These are phyloP conservation scores for Ceratina australensis DNA, from an alignment of 1,140 invertebrate genomes.

Conservation along the genomic window DNA sequence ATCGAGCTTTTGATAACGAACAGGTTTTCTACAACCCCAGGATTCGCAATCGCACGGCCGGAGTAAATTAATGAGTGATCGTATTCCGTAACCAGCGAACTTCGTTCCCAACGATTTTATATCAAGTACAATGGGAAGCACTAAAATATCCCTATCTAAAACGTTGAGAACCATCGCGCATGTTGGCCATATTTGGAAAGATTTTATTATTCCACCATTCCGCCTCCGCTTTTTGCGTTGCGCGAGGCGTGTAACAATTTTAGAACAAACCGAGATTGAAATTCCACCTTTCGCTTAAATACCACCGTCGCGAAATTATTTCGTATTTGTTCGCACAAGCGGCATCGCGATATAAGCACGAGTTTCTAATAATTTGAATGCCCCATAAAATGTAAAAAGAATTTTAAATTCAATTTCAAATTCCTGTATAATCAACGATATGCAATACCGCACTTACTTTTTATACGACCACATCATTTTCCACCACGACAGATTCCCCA, in stretches of 20 bases:
- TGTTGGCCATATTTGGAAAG: background rate
- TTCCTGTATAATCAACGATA: no score
- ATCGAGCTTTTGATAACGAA: background rate
- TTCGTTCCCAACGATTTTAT: constrained; percentile 16
- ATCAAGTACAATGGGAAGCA: background rate
- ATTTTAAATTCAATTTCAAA: no score
- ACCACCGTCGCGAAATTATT: background rate
- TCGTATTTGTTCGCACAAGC: background rate
- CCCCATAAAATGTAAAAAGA: no score
- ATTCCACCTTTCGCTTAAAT: background rate
- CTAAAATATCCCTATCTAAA: constrained; percentile 20
- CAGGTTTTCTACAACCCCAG: constrained; percentile 3
- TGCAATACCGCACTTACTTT: no score
- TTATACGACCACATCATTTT: no score
- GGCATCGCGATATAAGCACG: background rate
- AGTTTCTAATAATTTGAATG: no score
- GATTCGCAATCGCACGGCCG: background rate
- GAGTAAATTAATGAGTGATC: background rate
- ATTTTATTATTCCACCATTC: background rate
- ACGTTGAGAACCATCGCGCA: background rate
- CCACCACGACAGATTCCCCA: background rate
- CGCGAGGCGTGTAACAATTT: background rate
- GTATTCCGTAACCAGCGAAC: background rate
- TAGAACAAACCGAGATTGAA: constrained; percentile 19
- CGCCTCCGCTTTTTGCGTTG: background rate